phyloP scores from a whole-genome alignment of 2,797 vertebrate species.

The Neomorphus geoffroyi region DNA sequence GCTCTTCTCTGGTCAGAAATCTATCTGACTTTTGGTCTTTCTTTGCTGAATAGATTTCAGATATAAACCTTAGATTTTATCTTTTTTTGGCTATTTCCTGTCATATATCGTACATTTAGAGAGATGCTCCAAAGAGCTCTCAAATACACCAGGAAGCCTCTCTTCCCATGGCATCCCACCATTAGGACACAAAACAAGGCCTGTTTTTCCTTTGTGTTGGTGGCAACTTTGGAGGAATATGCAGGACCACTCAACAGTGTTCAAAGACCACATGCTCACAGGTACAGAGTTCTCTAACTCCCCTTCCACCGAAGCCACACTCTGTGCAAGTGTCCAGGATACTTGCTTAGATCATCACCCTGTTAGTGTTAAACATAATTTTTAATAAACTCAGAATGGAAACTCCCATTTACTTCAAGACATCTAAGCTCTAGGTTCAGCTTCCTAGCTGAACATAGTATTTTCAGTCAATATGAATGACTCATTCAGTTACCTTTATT shows the following conservation, averaged over 20 bases:
- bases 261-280: neutral
- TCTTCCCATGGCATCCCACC: neutral
- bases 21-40: neutral
- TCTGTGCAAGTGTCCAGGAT: neutral
- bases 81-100: neutral
- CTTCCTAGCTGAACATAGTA: neutral
- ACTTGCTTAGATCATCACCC: neutral
- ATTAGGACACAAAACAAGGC: neutral
- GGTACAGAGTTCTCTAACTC: neutral
- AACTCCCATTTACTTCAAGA: neutral
- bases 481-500: neutral
- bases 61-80: neutral
- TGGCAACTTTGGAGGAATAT: neutral
- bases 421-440: neutral
- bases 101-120: neutral
- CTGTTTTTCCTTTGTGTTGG: neutral
- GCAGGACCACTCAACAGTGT: accelerated
- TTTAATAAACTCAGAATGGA: neutral
- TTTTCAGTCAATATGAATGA: neutral
- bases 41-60: neutral
- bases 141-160: neutral
- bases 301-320: neutral
- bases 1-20: neutral
- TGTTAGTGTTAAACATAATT: neutral
- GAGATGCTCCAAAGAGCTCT: neutral